Base-by-base conservation (phyloP, 1,140 invertebrate species). In the Temnothorax curvispinosus region DNA sequence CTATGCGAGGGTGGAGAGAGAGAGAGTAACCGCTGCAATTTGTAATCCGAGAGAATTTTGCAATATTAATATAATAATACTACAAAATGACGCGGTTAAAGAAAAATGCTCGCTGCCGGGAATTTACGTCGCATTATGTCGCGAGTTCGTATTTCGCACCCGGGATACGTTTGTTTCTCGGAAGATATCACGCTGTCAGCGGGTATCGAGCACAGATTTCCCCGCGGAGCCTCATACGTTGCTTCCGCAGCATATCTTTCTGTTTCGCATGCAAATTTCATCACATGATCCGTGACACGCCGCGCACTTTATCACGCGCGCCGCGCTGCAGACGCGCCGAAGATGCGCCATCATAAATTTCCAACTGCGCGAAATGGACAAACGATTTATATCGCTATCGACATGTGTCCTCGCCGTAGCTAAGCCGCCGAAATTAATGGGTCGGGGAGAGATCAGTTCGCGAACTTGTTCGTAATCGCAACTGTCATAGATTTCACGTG, bases 181-280 rank as follows among this genome's bases (percentile, higher is more conserved):
- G 44, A 84, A 84, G 69, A 62, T 84, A 84, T 75, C 35, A 32
- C 13, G 27, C 69, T 71, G 80, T 84, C 69, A 84, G 54, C 54
- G 21, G 54, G 27, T 84, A 84, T 84, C 80, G 80, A 47, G 41
- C 54, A 35, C 41, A 84, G 69, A 84, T 84, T 84, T 84, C 80
- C 80, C 80, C 41, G 69, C n/a, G 80, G 80, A 84, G 54, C 18
- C 80, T 38, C 80, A 75, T 84, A 74, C 27, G 67, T 72, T 82
- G 80, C 72, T 47, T 74, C 11, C 54, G 56, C 18, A 9, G 32
- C 67, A 60, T 35, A 75, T 60, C 32, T 74, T 82, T 75, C 69
- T 41, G 77, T 75, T 47, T 60, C 41, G 27, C 69, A 84, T 84
- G 80, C 38, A 84, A 84, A 84, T 84, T 84, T 84, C 80, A 75